phyloP scores from a whole-genome alignment of 2,888 invertebrate genomes.

The Pachymerium ferrugineum region DNA sequence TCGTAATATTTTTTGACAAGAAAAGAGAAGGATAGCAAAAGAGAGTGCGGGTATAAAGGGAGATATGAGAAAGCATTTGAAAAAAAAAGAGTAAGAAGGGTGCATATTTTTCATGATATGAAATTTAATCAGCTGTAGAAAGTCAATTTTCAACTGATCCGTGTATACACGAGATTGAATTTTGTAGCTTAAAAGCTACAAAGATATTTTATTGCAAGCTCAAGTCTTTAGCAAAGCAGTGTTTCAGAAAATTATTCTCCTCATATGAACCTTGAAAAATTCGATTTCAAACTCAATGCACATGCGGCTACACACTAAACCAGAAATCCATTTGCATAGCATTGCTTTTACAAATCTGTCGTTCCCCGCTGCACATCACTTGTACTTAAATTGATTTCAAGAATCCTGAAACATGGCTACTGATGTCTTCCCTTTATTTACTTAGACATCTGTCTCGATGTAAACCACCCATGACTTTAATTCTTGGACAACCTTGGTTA shows the following conservation, averaged over 20 bases:
- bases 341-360: conserved; percentile 19
- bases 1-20: background rate
- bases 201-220: conserved; percentile 16
- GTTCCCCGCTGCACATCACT: background rate
- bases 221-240: background rate
- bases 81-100: background rate
- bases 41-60: background rate
- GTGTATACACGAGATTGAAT: conserved; percentile 1
- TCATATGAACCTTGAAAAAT: conserved; percentile 25
- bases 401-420: background rate
- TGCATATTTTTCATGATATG: background rate
- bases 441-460: background rate
- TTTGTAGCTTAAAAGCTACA: conserved; percentile 11
- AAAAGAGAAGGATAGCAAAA: background rate
- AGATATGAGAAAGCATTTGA: conserved; percentile 11
- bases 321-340: conserved; percentile 18
- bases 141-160: conserved; percentile 23
- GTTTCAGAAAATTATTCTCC: conserved; percentile 19
- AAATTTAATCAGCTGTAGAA: conserved; percentile 27
- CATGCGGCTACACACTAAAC: conserved; percentile 21
- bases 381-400: no score
- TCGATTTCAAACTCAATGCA: conserved; percentile 22
- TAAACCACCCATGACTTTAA: conserved; percentile 16
- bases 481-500: background rate
- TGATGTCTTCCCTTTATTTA: background rate